Evolutionary conservation across 2,888 invertebrate genomes (phyloP), one percentile per base, ranked within the genome.

Genomic region (Heterodera filipjevi): DNA sequence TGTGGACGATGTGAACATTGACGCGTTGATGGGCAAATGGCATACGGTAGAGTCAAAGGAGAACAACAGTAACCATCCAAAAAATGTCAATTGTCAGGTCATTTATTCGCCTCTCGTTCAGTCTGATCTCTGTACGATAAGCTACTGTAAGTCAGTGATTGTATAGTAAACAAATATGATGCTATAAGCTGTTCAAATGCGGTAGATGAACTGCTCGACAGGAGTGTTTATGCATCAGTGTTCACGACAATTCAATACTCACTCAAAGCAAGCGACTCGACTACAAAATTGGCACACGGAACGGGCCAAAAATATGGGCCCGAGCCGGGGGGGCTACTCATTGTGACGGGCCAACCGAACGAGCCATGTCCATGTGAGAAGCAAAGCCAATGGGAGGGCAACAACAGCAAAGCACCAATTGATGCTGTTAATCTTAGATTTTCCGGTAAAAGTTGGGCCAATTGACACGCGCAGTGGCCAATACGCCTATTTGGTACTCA

Each of bases 301-400:
- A 84, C 82, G 77, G 89, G 86, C 35, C 80, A 79, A 16, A 84
- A 86, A 80, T 77, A 81, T n/a, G 89, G 89, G n/a, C 86, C 87
- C 2, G 89, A 89, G 66, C 86, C 89, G 16, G 87, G 87, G 32
- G 81, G 85, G 30, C 64, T 87, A 1, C 81, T 89, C 12, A 81
- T 89, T 39, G 79, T 82, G 3, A 88, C 87, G 19, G 87, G 87
- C 33, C 86, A 87, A 79, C 81, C 84, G 12, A 79, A 79, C 22
- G 89, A 89, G 79, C 82, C 82, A 30, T 89, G 89, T 80, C 89
- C 89, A 49, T 89, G 89, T 89, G 75, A 83, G 85, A 49, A 19
- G 16, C 19, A 14, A 3, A 53, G 22, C 8, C 27, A 71, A 59
- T 46, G 14, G 66, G 33, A 22, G 3, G 53, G 19, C n/a, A n/a